phyloP scores from a whole-genome alignment of 37 sponge, comb jelly and placozoan genomes.

The Oopsacas minuta region DNA sequence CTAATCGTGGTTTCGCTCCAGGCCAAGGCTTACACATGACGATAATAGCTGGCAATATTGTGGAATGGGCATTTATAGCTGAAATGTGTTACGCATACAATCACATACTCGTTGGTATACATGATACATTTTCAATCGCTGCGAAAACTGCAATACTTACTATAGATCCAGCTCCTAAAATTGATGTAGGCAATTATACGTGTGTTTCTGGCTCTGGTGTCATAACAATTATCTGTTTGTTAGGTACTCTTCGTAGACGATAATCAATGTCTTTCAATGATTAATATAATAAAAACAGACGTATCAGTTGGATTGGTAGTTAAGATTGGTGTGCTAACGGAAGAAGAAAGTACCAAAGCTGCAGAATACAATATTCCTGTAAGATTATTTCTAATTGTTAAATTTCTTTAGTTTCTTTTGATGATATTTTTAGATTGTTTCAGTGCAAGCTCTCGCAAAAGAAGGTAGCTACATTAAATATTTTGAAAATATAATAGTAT shows the following conservation, averaged over 20 bases:
- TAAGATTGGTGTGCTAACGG: not conserved
- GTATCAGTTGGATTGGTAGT: not conserved
- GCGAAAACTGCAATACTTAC: not conserved
- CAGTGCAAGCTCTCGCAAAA: not conserved
- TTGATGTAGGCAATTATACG: not conserved
- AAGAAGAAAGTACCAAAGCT: not conserved
- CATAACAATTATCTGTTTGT: not conserved
- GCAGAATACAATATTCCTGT: not conserved
- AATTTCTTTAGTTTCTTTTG: not conserved
- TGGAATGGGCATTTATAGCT: not conserved
- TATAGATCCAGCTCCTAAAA: not conserved
- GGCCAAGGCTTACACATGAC: not conserved
- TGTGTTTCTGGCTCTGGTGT: not conserved
- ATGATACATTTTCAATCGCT: not conserved
- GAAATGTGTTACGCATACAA: not conserved
- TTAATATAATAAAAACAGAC: not conserved
- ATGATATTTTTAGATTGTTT: not conserved
- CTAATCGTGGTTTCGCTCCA: not conserved
- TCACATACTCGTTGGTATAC: not conserved
- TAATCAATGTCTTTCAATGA: not conserved
- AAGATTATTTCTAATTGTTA: not conserved
- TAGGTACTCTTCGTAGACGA: constrained; percentile 7
- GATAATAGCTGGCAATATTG: not conserved
- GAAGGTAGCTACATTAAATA: not conserved
- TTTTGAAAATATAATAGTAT: not conserved